phyloP scores from a whole-genome alignment of 2,797 vertebrate species.

The Melanotaenia parkinsoni region DNA sequence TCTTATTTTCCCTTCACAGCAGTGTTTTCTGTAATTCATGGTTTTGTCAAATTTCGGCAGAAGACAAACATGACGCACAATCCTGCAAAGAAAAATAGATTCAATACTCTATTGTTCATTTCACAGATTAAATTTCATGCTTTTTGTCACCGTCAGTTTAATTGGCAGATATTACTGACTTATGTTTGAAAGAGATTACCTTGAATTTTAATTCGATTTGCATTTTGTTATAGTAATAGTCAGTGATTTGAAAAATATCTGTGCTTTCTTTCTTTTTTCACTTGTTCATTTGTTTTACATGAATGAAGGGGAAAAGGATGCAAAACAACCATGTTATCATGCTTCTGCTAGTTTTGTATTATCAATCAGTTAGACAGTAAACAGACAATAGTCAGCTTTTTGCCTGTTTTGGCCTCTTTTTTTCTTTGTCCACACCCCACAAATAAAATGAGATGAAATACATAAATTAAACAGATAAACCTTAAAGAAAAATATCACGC shows the following conservation, averaged over 20 bases:
- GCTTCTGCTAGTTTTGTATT: not conserved
- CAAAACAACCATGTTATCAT: not conserved
- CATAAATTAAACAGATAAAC: no score
- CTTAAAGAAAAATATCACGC: no score
- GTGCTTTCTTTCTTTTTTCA: no score
- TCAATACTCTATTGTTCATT: not conserved
- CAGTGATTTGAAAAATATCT: no score
- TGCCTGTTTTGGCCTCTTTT: no score
- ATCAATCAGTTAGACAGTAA: not conserved
- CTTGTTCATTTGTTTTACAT: no score
- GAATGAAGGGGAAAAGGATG: no score
- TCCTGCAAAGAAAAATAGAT: not conserved
- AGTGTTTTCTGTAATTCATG: slow-evolving; percentile 14
- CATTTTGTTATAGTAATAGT: not conserved
- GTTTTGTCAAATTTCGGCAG: slow-evolving; percentile 1
- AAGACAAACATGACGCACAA: not conserved
- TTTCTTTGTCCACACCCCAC: no score
- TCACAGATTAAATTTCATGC: no score
- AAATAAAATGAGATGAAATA: no score
- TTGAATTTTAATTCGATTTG: not conserved
- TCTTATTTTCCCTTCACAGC: slow-evolving; percentile 15
- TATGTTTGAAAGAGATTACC: not conserved
- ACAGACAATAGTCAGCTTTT: not conserved
- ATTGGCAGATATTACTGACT: not conserved
- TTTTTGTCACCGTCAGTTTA: no score